These are phyloP conservation scores for Wiebesia pumilae DNA, from an alignment of 1,140 invertebrate genomes.

Conservation along the genomic window DNA sequence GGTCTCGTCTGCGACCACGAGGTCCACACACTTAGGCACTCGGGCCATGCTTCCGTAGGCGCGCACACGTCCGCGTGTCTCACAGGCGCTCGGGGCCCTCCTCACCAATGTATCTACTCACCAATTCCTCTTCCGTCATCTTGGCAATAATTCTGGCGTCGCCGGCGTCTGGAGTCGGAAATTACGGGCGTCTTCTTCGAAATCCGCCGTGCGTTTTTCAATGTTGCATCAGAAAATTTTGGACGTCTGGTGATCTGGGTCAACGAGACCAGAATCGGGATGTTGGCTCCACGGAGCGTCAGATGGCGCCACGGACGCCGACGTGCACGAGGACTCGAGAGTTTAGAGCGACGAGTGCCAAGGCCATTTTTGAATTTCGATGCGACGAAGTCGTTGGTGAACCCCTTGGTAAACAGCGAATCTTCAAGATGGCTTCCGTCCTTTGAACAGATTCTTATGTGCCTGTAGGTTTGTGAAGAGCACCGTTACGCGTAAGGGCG, in stretches of 20 bases:
- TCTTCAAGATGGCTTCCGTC: no score
- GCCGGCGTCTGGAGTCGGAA: background rate
- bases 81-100: no score
- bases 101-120: background rate
- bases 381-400: no score
- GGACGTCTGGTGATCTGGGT: conserved; percentile 4
- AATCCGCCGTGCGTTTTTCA: conserved; percentile 17
- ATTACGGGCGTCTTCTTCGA: background rate
- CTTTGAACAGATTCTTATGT: no score
- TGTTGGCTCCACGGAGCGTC: background rate
- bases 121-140: conserved; percentile 57
- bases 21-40: conserved; percentile 1
- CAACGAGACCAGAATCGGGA: background rate
- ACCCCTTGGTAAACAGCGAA: no score
- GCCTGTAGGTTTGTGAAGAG: no score
- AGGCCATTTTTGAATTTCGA: no score
- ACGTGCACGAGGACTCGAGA: no score
- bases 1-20: background rate
- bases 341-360: no score
- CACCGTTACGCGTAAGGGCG: no score
- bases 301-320: background rate
- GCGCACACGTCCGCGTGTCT: background rate
- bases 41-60: background rate
- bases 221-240: conserved; percentile 50
- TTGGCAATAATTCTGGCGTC: background rate